Evolutionary conservation across 2,113 vertebrate species (phyloP).

Genomic region (Gila orcuttii): DNA sequence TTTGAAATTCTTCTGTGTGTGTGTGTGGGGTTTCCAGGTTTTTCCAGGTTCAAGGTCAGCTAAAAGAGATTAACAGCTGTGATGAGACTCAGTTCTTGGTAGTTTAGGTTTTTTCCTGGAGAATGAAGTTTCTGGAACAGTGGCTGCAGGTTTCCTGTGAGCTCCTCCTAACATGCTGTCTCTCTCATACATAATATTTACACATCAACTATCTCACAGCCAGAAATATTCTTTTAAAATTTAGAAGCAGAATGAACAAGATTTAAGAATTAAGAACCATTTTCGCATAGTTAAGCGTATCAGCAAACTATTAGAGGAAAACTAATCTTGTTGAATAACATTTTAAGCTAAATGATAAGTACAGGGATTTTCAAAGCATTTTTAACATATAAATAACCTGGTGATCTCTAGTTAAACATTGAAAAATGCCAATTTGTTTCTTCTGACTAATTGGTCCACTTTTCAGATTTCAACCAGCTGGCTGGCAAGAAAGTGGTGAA

Average conservation of each 20-base stretch:
- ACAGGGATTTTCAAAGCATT: not conserved
- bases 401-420: not conserved
- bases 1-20: not conserved
- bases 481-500: constrained; percentile 67
- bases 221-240: not conserved
- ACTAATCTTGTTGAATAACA: not conserved
- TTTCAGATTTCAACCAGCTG: constrained; percentile 72
- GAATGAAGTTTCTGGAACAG: not conserved
- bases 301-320: not conserved
- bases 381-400: not conserved
- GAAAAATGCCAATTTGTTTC: constrained; percentile 42
- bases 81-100: not conserved
- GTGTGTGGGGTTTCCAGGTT: not conserved
- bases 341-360: not conserved
- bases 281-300: not conserved
- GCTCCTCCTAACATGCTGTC: not conserved
- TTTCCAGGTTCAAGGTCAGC: too few species aligned
- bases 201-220: not conserved
- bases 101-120: not conserved
- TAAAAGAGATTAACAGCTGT: too few species aligned
- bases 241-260: not conserved
- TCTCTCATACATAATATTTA: not conserved
- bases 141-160: not conserved
- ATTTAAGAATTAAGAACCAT: not conserved
- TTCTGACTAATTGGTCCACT: constrained; percentile 69